Evolutionary conservation across 2,888 invertebrate species (phyloP), one percentile per base, ranked within the genome.

Genomic region (Julus scanicus): DNA sequence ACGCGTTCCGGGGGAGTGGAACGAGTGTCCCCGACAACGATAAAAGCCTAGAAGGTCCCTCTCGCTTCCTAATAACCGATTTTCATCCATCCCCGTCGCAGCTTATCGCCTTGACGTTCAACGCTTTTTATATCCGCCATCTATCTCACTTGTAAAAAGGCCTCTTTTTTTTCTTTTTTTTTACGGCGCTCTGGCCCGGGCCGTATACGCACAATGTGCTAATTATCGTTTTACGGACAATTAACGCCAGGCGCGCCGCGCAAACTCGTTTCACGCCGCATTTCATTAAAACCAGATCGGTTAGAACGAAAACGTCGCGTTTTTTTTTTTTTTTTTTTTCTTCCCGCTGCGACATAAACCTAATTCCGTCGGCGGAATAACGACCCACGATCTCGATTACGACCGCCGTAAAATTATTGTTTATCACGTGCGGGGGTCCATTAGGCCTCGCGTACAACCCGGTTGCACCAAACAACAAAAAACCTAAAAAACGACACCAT

Each of bases 191-290:
- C 53, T 57, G 17, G 57, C 57, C 57, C n/a, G 17, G 4, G 4
- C 57, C 1, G 15, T 11, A 15, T 20, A 63, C 20, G 63, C 63
- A 63, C 63, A 63, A 63, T 20, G 63, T 63, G 63, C 63, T 63
- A 63, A 63, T 63, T 63, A 63, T 63, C 63, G 63, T 63, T 63
- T 63, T 63, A 63, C 63, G 63, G 63, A 63, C 63, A 63, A 63
- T 63, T 63, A 63, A 63, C 63, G 63, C 20, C 63, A 63, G 63
- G 63, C 63, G 63, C 63, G 63, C 63, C 20, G 20, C 20, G 63
- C 63, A 63, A 63, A 20, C 20, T 20, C 20, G 63, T 63, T 63
- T 63, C 63, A 63, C 63, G 63, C 20, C 63, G 63, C 63, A 63
- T 63, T 63, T 63, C 20, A 20, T 20, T 63, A 63, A 63, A 63